These are phyloP conservation scores for Trematocara unimaculatum DNA, from an alignment of 2,113 vertebrate genomes.

Conservation along the genomic window DNA sequence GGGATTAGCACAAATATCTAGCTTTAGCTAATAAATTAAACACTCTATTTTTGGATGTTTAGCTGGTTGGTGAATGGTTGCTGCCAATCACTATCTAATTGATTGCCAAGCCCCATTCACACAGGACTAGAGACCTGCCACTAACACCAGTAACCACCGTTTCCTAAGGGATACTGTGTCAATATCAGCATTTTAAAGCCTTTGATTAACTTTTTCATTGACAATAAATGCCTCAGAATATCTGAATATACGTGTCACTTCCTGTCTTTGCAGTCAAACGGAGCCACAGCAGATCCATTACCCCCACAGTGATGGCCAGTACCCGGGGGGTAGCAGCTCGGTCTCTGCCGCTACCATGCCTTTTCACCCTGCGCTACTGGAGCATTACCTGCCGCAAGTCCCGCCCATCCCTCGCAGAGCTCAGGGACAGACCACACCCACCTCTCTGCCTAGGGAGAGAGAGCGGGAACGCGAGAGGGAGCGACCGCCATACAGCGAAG, in stretches of 20 bases:
- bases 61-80: neutral
- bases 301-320: conserved; percentile 75
- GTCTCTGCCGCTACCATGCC: conserved; percentile 73
- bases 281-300: conserved; percentile 80
- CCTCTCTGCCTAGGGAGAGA: conserved; percentile 29
- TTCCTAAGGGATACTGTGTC: neutral
- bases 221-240: neutral
- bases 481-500: conserved; percentile 85
- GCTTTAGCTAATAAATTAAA: neutral
- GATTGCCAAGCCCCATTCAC: neutral
- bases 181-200: neutral
- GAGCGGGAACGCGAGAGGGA: conserved; percentile 38
- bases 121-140: neutral
- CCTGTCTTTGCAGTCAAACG: conserved; percentile 72
- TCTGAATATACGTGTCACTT: neutral
- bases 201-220: neutral
- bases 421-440: conserved; percentile 68
- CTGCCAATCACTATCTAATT: rapidly evolving
- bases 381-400: conserved; percentile 82
- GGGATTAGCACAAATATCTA: neutral
- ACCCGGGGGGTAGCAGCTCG: conserved; percentile 58
- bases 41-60: neutral
- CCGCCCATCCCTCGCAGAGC: conserved; percentile 53
- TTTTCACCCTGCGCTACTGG: conserved; percentile 79
- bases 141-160: neutral